These are phyloP conservation scores for Equus przewalskii DNA, from an alignment of 2,113 vertebrate genomes.

Conservation along the genomic window DNA sequence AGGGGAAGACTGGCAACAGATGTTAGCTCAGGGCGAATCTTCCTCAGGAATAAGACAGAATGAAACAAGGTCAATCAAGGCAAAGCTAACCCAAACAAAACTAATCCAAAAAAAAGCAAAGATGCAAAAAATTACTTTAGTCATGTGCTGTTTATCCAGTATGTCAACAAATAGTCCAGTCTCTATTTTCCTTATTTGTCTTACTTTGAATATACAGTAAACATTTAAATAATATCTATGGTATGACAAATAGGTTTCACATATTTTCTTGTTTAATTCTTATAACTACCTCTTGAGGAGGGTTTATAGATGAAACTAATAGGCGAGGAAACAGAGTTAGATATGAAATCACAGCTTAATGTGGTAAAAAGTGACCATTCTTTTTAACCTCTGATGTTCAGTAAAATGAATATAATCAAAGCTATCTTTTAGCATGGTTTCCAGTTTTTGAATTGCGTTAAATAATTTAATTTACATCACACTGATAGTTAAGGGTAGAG, in stretches of 20 bases:
- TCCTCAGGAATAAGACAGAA: too few relatives aligned
- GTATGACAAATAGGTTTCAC: accelerated
- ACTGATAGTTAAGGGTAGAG: not conserved
- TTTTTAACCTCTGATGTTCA: not conserved
- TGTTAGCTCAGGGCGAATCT: too few relatives aligned
- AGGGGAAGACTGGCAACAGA: too few relatives aligned
- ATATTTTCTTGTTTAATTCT: not conserved
- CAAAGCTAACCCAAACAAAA: not conserved
- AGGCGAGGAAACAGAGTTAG: not conserved
- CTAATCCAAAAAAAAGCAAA: not conserved
- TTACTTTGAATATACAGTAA: not conserved
- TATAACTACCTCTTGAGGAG: not conserved
- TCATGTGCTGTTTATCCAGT: not conserved
- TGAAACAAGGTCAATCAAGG: not conserved
- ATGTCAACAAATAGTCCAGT: not conserved
- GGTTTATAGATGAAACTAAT: not conserved
- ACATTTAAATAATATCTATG: not conserved
- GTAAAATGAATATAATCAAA: not conserved
- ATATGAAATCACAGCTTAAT: not conserved
- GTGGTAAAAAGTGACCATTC: not conserved
- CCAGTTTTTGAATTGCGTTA: not conserved
- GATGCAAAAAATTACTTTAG: not conserved
- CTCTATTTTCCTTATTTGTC: not conserved
- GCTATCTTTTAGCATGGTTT: not conserved
- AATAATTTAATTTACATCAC: not conserved